phyloP scores from a whole-genome alignment of 1,140 invertebrate species.

The Aplysia californica region DNA sequence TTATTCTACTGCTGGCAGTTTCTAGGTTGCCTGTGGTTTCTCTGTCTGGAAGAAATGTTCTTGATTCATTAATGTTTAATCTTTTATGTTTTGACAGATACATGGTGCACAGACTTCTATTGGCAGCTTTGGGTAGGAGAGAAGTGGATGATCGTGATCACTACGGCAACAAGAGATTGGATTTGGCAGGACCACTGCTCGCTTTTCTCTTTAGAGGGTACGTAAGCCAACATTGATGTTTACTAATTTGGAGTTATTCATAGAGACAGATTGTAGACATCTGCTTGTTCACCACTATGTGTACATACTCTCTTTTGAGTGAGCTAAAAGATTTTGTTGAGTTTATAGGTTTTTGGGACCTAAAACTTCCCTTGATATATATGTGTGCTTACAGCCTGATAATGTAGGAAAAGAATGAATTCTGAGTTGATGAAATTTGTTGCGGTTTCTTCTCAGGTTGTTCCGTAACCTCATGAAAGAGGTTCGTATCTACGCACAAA shows the following conservation, averaged over 20 bases:
- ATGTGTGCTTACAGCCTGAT: too few species aligned
- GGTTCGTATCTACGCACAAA: conserved; percentile 97
- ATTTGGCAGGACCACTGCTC: conserved; percentile 94
- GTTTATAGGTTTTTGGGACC: too few species aligned
- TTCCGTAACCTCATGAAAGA: conserved; percentile 68
- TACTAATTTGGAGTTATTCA: background rate
- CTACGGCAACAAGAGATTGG: conserved; percentile 98
- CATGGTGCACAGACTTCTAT: conserved; percentile 96
- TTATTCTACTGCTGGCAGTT: too few species aligned
- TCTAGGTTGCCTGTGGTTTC: too few species aligned
- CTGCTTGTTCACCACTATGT: too few species aligned
- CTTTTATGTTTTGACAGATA: conserved; percentile 74
- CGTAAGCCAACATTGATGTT: conserved; percentile 25
- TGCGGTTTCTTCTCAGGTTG: conserved; percentile 51
- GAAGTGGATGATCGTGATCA: conserved; percentile 99
- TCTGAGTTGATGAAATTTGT: too few species aligned
- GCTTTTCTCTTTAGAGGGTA: conserved; percentile 94
- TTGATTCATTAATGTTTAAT: background rate
- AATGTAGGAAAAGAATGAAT: too few species aligned
- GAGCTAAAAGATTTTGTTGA: too few species aligned
- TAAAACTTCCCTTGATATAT: too few species aligned
- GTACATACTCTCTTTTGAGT: too few species aligned
- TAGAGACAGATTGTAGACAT: background rate
- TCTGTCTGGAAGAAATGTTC: too few species aligned
- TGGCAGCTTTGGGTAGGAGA: conserved; percentile 93